Evolutionary conservation across 2,113 vertebrate species (phyloP).

Genomic region (Varanus salvator): DNA sequence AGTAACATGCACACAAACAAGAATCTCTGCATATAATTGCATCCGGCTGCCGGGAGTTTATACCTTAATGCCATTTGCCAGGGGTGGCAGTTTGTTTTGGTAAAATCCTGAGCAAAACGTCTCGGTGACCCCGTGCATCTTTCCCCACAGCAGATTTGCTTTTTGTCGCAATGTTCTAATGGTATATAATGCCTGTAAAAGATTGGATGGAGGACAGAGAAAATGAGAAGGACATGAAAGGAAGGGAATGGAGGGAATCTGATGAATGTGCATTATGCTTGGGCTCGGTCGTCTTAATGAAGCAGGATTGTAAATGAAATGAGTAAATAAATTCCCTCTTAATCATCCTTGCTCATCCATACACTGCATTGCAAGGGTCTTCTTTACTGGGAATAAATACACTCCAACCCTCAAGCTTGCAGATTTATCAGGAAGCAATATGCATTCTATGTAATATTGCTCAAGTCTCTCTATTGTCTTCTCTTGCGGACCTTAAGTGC

Average conservation of each 20-base stretch:
- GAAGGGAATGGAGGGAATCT: background rate
- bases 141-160: background rate
- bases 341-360: background rate
- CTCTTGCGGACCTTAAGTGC: slow-evolving; percentile 43
- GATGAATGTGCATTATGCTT: too few species aligned
- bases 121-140: too few species aligned
- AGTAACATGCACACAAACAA: too few species aligned
- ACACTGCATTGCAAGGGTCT: background rate
- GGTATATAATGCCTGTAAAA: too few species aligned
- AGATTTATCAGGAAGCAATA: slow-evolving; percentile 18
- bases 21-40: too few species aligned
- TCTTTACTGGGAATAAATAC: slow-evolving; percentile 24
- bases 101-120: too few species aligned
- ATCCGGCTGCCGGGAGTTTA: too few species aligned
- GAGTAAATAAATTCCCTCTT: background rate
- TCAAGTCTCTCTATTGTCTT: slow-evolving; percentile 48
- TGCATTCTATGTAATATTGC: slow-evolving; percentile 42
- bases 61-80: too few species aligned
- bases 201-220: background rate
- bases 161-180: background rate
- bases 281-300: background rate
- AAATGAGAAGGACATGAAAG: background rate
- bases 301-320: background rate
- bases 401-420: background rate
- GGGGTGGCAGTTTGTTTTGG: too few species aligned